Percentiles rank a stretch among this genome's conserved stretches.
These are phyloP conservation scores for Amblyjoppa fuscipennis DNA, from an alignment of 2,888 invertebrate genomes.

Conservation along the genomic window DNA sequence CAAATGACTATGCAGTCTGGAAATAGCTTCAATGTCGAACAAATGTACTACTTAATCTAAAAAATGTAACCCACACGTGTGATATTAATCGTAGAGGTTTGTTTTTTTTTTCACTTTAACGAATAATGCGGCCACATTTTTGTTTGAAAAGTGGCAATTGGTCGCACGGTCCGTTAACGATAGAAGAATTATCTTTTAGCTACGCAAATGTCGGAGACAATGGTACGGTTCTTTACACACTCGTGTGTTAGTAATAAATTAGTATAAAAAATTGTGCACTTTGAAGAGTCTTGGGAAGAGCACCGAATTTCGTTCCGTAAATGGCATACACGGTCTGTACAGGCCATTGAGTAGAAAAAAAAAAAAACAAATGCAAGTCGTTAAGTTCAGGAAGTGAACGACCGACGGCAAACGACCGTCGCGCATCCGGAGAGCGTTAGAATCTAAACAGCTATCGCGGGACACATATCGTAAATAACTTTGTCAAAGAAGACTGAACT, in stretches of 20 bases:
- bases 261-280: conserved; percentile 59
- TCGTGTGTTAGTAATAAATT: conserved; percentile 32
- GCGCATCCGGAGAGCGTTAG: conserved; percentile 21
- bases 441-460: conserved; percentile 38
- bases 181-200: conserved; percentile 28
- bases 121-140: conserved; percentile 31
- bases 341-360: conserved; percentile 16
- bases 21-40: conserved; percentile 53
- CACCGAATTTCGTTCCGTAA: conserved; percentile 63
- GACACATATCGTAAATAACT: conserved; percentile 40
- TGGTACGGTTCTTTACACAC: background rate
- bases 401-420: conserved; percentile 9
- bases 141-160: conserved; percentile 24
- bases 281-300: conserved; percentile 59
- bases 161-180: conserved; percentile 37
- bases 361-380: conserved; percentile 3
- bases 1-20: conserved; percentile 45
- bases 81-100: conserved; percentile 40
- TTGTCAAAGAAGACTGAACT: conserved; percentile 52
- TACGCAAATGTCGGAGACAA: conserved; percentile 8
- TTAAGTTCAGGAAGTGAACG: conserved; percentile 13
- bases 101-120: conserved; percentile 21
- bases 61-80: conserved; percentile 45
- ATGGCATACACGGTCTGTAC: background rate
- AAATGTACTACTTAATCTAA: conserved; percentile 66